A percentile compares a stretch with the other conserved stretches of the same genome.
Conservation (phyloP, 2,113 vertebrate genomes). For the Oreocharis arfaki region DNA sequence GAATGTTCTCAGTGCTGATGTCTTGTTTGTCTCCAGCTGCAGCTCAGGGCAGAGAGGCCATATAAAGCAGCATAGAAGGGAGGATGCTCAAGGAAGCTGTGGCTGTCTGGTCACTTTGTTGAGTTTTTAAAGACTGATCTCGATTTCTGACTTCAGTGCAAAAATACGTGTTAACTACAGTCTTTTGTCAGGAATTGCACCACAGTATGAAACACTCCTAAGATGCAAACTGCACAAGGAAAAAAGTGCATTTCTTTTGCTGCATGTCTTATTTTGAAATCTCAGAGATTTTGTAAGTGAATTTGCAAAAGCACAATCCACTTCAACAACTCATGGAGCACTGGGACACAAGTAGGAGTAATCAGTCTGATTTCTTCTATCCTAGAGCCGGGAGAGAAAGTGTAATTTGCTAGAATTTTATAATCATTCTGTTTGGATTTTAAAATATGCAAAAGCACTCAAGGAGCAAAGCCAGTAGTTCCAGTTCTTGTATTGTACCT, state of each 20-base stretch:
- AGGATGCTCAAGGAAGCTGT: conserved; percentile 16
- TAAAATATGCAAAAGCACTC: neutral
- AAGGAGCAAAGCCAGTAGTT: neutral
- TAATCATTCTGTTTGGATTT: neutral
- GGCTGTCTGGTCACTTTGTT: neutral
- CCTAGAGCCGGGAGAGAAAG: neutral
- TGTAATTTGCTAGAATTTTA: neutral
- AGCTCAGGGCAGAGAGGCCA: neutral
- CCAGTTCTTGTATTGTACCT: neutral
- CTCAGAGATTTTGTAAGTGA: neutral
- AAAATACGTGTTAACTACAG: neutral
- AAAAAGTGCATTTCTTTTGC: neutral
- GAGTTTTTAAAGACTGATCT: neutral
- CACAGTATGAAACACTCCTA: neutral
- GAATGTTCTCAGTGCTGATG: conserved; percentile 51
- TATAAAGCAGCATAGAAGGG: neutral
- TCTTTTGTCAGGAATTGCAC: neutral
- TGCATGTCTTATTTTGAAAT: neutral
- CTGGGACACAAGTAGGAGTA: neutral
- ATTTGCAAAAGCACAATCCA: neutral
- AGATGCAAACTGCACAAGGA: neutral
- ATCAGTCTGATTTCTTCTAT: neutral
- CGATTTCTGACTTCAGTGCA: neutral
- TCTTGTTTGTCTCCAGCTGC: conserved; percentile 30
- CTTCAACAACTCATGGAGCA: neutral